phyloP scores from a whole-genome alignment of 2,113 vertebrate species.

The Myrmophylax atrothorax region DNA sequence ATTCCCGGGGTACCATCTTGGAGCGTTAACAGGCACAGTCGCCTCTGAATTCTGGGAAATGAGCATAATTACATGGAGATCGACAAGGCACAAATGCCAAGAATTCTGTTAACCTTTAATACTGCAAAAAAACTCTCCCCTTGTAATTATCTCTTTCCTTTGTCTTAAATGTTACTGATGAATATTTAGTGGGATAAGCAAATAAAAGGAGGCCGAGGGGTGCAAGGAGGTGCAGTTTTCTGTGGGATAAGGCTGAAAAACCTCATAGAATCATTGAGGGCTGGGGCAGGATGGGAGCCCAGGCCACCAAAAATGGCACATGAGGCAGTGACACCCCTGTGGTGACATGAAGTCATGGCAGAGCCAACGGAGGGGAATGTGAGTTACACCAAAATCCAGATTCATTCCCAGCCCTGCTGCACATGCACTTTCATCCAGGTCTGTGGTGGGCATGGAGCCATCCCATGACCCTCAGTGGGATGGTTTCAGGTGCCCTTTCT shows the following conservation, averaged over 20 bases:
- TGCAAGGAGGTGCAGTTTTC: conserved; percentile 1
- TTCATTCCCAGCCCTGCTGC: not conserved
- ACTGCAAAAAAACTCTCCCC: conserved; percentile 77
- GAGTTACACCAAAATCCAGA: not conserved
- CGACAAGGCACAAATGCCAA: conserved; percentile 84
- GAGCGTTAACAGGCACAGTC: conserved; percentile 74
- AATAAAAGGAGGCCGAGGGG: conserved; percentile 68
- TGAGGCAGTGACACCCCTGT: rapidly evolving
- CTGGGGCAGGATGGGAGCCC: not conserved
- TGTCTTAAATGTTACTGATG: conserved; percentile 84
- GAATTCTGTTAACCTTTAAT: conserved; percentile 86
- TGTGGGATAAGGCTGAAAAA: not conserved
- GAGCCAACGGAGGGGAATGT: rapidly evolving
- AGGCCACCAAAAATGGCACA: rapidly evolving
- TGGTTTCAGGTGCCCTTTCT: not conserved
- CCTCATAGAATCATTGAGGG: not conserved
- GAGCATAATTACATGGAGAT: conserved; percentile 84
- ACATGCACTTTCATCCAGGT: not conserved
- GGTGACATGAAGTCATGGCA: not conserved
- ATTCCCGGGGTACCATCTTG: conserved; percentile 77
- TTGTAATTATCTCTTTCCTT: conserved; percentile 82
- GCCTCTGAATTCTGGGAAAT: conserved; percentile 82
- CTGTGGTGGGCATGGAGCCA: rapidly evolving
- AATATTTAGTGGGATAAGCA: conserved; percentile 79
- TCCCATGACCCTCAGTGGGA: rapidly evolving